phyloP scores from a whole-genome alignment of 1,140 invertebrate species.

The Meteorus sp. region DNA sequence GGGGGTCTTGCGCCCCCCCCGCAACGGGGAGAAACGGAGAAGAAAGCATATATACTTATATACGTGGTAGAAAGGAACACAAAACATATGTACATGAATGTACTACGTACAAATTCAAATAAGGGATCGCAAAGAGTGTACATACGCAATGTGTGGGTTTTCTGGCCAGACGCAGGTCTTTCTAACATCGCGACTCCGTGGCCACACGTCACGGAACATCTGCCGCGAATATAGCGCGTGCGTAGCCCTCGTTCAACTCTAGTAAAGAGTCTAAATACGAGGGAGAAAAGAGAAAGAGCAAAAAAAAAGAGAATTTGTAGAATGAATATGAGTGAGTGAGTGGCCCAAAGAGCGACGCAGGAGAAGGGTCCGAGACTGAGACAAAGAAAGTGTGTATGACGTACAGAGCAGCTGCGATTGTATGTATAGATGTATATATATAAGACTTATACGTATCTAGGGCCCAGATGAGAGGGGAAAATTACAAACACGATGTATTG shows the following conservation, averaged over 20 bases:
- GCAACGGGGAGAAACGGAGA: not conserved
- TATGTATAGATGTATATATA: too few species aligned
- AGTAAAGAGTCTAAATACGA: conserved; percentile 30
- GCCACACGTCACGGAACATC: conserved; percentile 57
- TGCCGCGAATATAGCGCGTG: conserved; percentile 48
- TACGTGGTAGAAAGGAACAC: too few species aligned
- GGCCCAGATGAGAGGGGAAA: conserved; percentile 28
- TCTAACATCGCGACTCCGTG: conserved; percentile 16
- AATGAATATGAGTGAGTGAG: not conserved
- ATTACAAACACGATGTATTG: conserved; percentile 24
- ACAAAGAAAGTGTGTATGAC: conserved; percentile 59
- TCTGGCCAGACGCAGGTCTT: conserved; percentile 9
- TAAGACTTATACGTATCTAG: too few species aligned
- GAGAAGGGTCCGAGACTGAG: conserved; percentile 52
- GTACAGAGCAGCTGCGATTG: conserved; percentile 53
- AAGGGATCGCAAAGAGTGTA: too few species aligned
- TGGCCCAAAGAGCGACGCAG: conserved; percentile 22
- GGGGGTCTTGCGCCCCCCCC: conserved; percentile 11
- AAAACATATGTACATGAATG: too few species aligned
- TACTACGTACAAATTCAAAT: too few species aligned
- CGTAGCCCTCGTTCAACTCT: conserved; percentile 42
- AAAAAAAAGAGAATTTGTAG: too few species aligned
- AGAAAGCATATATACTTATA: too few species aligned
- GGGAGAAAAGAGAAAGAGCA: conserved; percentile 22
- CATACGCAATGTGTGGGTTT: not conserved